phyloP scores from a whole-genome alignment of 2,113 vertebrate genomes.

The Thermophis baileyi region DNA sequence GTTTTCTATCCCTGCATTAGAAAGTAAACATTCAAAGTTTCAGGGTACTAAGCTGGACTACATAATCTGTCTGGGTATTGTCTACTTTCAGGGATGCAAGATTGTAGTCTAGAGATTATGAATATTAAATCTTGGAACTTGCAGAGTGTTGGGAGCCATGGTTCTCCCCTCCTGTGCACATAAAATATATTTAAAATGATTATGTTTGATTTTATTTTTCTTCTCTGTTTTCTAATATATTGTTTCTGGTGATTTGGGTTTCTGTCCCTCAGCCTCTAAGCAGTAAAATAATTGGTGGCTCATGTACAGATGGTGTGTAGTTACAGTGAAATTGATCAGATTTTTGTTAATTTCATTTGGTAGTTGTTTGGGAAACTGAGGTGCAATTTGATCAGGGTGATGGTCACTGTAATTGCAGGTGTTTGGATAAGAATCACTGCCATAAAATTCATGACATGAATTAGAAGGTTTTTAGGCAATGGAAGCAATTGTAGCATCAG shows the following conservation, averaged over 20 bases:
- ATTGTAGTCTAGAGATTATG: neutral
- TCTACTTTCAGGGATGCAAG: neutral
- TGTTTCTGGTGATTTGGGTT: neutral
- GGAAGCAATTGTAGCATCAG: neutral
- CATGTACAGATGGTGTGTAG: neutral
- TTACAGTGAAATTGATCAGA: neutral
- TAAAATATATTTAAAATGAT: neutral
- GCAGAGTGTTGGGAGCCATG: neutral
- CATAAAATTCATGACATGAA: neutral
- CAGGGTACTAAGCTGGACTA: neutral
- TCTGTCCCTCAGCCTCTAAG: neutral
- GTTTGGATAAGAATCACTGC: neutral
- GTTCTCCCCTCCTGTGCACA: neutral
- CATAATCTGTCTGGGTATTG: neutral
- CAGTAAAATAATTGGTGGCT: neutral
- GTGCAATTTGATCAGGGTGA: neutral
- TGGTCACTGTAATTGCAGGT: fast-evolving
- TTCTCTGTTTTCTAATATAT: neutral
- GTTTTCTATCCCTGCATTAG: neutral
- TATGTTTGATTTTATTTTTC: neutral
- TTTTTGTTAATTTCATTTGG: neutral
- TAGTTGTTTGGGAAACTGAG: neutral
- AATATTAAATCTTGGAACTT: neutral
- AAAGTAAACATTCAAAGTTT: neutral
- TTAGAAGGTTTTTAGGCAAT: neutral